Base-by-base conservation (phyloP, 2,888 invertebrate genomes). In the Zygaena filipendulae region DNA sequence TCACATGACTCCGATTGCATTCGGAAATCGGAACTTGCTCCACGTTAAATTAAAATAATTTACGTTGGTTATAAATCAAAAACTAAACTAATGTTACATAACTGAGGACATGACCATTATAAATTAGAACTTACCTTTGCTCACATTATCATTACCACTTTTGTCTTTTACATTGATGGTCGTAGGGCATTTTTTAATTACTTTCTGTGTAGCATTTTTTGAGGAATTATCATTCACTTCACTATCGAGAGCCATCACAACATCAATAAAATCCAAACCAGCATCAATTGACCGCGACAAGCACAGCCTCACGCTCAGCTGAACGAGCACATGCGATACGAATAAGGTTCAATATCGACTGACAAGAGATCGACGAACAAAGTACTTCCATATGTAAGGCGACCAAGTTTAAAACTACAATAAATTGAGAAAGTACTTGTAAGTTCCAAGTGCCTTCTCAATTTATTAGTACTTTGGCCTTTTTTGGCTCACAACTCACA, bases 221-320 rank as follows among this genome's bases (percentile, higher is more conserved):
- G 70, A 47, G 50, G 67, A 62, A 62, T 70, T 75, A 59, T 79
- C 77, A 71, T 70, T 79, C 80, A 81, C 80, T 75, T 80, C 80
- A 81, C 80, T 71, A 64, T 77, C 80, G 59, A 80, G 79, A 72
- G 80, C 80, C 80, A 81, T 81, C 77, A 81, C 81, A 81, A 80
- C 71, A 80, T 75, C 71, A 74, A 64, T 63, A 69, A 71, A n/a
- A n/a, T n/a, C 68, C 68, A 72, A 69, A 71, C 69, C 66, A 58
- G 60, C 59, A 69, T 57, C 60, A 64, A 70, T 66, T 67, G 60
- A 63, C 74, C 74, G 75, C 72, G 68, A 67, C 69, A 61, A 72
- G 59, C 69, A 75, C 77, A 64, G 66, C 56, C 58, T 58, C 55
- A 59, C 64, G 60, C 74, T 71, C 79, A 75, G 79, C 79, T 80